phyloP scores from a whole-genome alignment of 2,888 invertebrate species.

The Acheta domesticus region DNA sequence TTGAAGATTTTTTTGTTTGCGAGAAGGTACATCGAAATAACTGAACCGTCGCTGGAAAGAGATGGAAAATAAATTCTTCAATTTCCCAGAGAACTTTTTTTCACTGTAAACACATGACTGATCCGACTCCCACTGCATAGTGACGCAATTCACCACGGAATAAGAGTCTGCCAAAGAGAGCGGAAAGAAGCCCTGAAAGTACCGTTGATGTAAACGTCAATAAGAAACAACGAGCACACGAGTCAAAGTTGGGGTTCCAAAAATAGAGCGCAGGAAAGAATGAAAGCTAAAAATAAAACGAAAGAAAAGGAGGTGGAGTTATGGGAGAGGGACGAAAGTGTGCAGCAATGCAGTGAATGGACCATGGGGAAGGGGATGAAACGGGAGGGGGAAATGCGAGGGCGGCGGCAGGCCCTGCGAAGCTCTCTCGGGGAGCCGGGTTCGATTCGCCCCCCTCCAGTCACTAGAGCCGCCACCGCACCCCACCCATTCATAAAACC shows the following conservation, averaged over 20 bases:
- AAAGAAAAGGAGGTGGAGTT: neutral
- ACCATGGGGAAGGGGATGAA: neutral
- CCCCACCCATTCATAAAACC: constrained; percentile 32
- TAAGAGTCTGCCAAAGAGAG: too few relatives aligned
- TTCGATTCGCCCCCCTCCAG: constrained; percentile 24
- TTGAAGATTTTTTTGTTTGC: too few relatives aligned
- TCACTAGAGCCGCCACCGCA: constrained; percentile 18
- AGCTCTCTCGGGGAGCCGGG: constrained; percentile 24
- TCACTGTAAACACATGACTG: too few relatives aligned
- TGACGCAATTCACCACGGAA: too few relatives aligned
- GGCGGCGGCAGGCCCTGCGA: constrained; percentile 3
- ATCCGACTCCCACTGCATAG: too few relatives aligned
- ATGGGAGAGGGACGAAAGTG: neutral
- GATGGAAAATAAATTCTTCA: too few relatives aligned
- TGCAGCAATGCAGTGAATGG: constrained; percentile 25
- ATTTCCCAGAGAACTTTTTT: too few relatives aligned
- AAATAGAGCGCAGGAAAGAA: constrained; percentile 6
- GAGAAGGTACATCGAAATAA: too few relatives aligned
- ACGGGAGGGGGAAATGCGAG: constrained; percentile 22
- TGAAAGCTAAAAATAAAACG: neutral
- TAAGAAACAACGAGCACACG: neutral
- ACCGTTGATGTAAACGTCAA: neutral
- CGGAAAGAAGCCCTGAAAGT: too few relatives aligned
- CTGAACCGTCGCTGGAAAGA: too few relatives aligned
- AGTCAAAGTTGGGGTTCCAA: neutral